These are phyloP conservation scores for Saguinus imperator DNA, from an alignment of 2,113 vertebrate genomes.

Conservation along the genomic window DNA sequence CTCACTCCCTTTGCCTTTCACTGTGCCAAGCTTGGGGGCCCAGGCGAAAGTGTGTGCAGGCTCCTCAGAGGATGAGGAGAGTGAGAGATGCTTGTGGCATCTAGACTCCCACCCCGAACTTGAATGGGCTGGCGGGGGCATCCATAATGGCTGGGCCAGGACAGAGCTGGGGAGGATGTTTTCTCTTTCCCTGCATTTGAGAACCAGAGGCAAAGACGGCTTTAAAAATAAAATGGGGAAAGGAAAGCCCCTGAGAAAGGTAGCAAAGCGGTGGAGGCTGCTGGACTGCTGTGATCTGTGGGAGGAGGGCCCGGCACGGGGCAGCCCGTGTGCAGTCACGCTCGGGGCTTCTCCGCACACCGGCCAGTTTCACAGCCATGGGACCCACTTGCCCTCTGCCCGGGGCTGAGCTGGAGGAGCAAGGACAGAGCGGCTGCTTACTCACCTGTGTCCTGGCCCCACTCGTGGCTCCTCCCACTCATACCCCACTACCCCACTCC, in stretches of 20 bases:
- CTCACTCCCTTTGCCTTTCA: too few relatives aligned
- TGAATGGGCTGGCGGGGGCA: neutral
- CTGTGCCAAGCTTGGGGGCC: neutral
- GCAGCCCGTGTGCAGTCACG: neutral
- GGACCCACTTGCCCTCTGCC: neutral
- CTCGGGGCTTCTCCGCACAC: neutral
- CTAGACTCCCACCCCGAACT: too few relatives aligned
- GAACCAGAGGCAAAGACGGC: neutral
- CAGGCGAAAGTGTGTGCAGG: neutral
- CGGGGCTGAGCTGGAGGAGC: neutral
- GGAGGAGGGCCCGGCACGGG: neutral
- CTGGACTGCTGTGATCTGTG: neutral
- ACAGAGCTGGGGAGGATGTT: fast-evolving
- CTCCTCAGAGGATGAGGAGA: neutral
- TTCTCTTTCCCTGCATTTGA: neutral
- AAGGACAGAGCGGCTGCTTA: neutral
- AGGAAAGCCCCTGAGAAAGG: neutral
- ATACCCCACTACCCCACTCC: too few relatives aligned
- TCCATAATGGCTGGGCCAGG: fast-evolving
- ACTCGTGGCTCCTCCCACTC: fast-evolving
- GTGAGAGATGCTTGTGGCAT: neutral
- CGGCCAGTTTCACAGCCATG: neutral
- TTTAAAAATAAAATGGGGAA: neutral
- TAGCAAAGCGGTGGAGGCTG: neutral
- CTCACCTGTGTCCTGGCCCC: neutral